Evolutionary conservation across 2,797 vertebrate genomes (phyloP).

Genomic region (Rhinella marina): DNA sequence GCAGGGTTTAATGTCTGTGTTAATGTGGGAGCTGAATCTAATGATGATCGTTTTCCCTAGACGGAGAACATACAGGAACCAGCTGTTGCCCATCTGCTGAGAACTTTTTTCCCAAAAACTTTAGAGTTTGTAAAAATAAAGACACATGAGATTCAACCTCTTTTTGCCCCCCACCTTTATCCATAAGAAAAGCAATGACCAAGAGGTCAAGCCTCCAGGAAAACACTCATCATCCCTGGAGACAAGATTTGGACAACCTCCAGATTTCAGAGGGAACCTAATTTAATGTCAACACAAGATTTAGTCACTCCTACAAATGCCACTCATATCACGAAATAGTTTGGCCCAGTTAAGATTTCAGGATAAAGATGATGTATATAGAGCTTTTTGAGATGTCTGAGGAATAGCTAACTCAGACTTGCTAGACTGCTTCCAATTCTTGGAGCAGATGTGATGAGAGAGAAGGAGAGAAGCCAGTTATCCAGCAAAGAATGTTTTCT

Average conservation of each 20-base stretch:
- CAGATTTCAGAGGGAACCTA: constrained; percentile 42
- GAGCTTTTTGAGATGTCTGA: constrained; percentile 4
- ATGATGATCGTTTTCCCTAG: constrained; percentile 33
- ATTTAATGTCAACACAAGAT: constrained; percentile 45
- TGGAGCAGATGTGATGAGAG: constrained; percentile 28
- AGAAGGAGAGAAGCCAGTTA: constrained; percentile 16
- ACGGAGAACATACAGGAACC: constrained; percentile 24
- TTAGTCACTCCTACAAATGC: constrained; percentile 41
- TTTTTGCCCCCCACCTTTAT: constrained; percentile 31
- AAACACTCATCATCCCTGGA: constrained; percentile 55
- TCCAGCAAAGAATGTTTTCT: constrained; percentile 22
- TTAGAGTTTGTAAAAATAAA: constrained; percentile 41
- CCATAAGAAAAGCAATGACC: constrained; percentile 46
- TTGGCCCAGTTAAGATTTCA: constrained; percentile 30
- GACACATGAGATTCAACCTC: constrained; percentile 31
- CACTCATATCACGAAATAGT: constrained; percentile 34
- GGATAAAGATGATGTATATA: constrained; percentile 36
- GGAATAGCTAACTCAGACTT: constrained; percentile 22
- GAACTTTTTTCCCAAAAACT: constrained; percentile 20
- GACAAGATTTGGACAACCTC: constrained; percentile 37
- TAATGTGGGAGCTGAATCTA: constrained; percentile 31
- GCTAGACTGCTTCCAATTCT: constrained; percentile 7
- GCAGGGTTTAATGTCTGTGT: constrained; percentile 18
- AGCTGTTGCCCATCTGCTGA: constrained; percentile 51
- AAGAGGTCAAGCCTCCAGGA: constrained; percentile 51